A percentile compares a stretch with the other conserved stretches of the same genome.
phyloP scores from a whole-genome alignment of 2,888 invertebrate genomes.

The Hedychridium roseum region DNA sequence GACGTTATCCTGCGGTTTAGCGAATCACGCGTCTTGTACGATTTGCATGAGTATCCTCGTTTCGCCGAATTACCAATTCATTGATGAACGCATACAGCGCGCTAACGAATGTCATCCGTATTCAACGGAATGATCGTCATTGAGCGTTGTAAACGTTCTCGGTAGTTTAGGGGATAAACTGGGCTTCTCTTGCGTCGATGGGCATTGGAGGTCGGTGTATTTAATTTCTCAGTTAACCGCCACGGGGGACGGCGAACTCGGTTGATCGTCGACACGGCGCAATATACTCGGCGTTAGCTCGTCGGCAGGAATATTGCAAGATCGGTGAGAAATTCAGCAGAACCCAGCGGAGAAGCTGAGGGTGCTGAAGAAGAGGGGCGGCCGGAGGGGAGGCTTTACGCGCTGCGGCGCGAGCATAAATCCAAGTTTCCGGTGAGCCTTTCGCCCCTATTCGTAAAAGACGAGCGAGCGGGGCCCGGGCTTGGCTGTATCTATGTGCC shows the following conservation, averaged over 20 bases:
- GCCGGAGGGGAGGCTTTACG: conserved; percentile 38
- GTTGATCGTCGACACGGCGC: conserved; percentile 6
- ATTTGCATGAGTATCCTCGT: no score
- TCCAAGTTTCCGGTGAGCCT: conserved; percentile 43
- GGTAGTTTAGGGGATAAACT: not conserved
- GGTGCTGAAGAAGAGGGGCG: conserved; percentile 24
- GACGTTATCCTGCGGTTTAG: no score
- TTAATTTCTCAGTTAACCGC: no score
- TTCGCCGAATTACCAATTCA: no score
- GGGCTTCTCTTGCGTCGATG: not conserved
- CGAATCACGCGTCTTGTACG: no score
- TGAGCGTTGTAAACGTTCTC: not conserved
- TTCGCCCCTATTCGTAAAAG: conserved; percentile 30
- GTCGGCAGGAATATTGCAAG: conserved; percentile 37
- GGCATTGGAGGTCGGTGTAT: not conserved
- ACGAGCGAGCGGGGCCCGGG: conserved; percentile 10
- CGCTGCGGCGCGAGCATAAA: conserved; percentile 47
- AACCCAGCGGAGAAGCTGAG: conserved; percentile 13
- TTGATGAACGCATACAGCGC: no score
- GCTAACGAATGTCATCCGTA: no score
- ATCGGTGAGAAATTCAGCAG: conserved; percentile 39
- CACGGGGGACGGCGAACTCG: conserved; percentile 15
- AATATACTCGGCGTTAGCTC: conserved; percentile 33
- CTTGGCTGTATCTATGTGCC: conserved; percentile 20
- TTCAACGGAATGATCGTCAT: no score